Evolutionary conservation across 2,113 vertebrate species (phyloP).

Genomic region (Anoura caudifer): DNA sequence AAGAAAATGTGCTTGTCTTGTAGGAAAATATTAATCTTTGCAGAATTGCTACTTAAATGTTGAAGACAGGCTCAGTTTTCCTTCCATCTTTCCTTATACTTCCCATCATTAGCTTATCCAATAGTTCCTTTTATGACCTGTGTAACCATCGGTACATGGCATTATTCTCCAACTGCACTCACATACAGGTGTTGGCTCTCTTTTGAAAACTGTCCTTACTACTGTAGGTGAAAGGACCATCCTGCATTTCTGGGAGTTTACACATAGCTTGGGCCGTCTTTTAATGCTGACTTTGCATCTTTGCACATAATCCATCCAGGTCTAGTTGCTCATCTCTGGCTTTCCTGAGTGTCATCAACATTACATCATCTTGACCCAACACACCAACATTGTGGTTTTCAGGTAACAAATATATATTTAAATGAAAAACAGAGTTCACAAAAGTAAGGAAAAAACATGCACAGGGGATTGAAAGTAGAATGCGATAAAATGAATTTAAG

Average conservation of each 20-base stretch:
- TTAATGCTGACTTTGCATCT: not conserved
- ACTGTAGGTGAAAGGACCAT: not conserved
- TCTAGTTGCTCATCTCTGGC: not conserved
- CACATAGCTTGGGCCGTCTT: accelerated
- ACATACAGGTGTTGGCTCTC: not conserved
- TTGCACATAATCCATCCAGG: not conserved
- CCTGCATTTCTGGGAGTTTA: not conserved
- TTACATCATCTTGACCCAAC: not conserved
- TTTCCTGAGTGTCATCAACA: not conserved
- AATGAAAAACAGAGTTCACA: not conserved
- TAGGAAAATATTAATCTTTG: not conserved
- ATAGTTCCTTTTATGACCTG: not conserved
- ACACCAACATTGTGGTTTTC: not conserved
- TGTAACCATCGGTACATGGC: accelerated
- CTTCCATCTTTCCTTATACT: not conserved
- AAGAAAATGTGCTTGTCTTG: not conserved
- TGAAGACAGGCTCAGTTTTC: not conserved
- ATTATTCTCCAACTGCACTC: not conserved
- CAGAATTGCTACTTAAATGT: not conserved
- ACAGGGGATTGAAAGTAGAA: not conserved
- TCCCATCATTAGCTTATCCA: not conserved
- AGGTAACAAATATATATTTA: not conserved
- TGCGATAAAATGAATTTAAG: not conserved
- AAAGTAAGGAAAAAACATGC: not conserved
- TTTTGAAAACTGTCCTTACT: not conserved